phyloP scores from a whole-genome alignment of 2,888 invertebrate genomes.

The Hemicrepidius hirtus region DNA sequence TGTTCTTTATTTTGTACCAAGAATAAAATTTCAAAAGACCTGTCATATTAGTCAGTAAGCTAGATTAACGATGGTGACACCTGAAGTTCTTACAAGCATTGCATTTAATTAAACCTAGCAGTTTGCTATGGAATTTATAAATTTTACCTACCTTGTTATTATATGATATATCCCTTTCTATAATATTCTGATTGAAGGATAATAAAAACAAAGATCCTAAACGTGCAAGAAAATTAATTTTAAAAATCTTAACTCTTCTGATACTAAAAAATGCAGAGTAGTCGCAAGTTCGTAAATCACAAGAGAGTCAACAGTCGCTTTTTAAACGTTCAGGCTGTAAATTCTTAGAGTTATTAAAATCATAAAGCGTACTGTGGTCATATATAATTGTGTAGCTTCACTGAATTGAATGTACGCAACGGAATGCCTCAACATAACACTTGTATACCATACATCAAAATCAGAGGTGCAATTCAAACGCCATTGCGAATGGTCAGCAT shows the following conservation, averaged over 20 bases:
- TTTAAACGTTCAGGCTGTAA: conserved; percentile 33
- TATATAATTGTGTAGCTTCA: conserved; percentile 36
- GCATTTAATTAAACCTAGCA: conserved; percentile 28
- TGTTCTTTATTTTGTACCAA: conserved; percentile 6
- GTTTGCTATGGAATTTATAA: conserved; percentile 20
- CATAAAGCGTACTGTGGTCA: conserved; percentile 38
- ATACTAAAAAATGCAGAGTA: conserved; percentile 18
- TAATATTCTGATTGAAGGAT: background rate
- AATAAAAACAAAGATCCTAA: background rate
- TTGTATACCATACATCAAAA: conserved; percentile 17
- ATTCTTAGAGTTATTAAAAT: conserved; percentile 43
- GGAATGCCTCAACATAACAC: conserved; percentile 27
- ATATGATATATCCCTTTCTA: background rate
- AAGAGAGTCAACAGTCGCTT: conserved; percentile 20
- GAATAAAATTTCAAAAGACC: conserved; percentile 33
- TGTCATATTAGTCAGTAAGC: conserved; percentile 38
- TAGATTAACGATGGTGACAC: conserved; percentile 36
- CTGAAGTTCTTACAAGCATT: conserved; percentile 22
- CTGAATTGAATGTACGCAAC: conserved; percentile 32
- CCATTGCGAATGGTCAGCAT: conserved; percentile 7
- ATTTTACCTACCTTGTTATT: background rate
- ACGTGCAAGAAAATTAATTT: conserved; percentile 13
- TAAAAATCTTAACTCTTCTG: conserved; percentile 1
- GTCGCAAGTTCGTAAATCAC: conserved; percentile 40
- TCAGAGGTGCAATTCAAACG: conserved; percentile 11